Percentiles rank a stretch among this genome's conserved stretches.
phyloP scores from a whole-genome alignment of 2,113 vertebrate species.

The Corynorhinus townsendii region DNA sequence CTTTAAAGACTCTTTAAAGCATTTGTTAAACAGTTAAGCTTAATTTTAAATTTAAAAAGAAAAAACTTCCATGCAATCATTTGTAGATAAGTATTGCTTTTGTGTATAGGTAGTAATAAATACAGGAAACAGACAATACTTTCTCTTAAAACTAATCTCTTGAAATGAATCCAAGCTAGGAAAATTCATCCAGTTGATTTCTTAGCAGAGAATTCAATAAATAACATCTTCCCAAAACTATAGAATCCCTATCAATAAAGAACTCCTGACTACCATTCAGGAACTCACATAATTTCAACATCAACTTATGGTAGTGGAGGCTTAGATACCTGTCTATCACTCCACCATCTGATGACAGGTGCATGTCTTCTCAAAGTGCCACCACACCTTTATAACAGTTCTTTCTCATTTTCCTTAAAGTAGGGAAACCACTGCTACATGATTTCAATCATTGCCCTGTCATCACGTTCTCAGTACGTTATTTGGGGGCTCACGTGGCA shows the following conservation, averaged over 20 bases:
- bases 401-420: constrained; percentile 6
- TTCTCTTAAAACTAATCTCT: constrained; percentile 22
- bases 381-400: not conserved
- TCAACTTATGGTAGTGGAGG: not conserved
- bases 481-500: not conserved
- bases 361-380: not conserved
- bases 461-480: not conserved
- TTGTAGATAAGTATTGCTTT: not conserved
- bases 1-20: constrained; percentile 11
- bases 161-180: not conserved
- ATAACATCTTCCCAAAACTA: too few species aligned
- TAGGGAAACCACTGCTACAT: not conserved
- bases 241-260: not conserved
- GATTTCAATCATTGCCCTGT: not conserved
- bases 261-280: not conserved
- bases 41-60: not conserved
- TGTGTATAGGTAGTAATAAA: not conserved
- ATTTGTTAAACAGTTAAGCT: not conserved
- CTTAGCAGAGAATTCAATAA: not conserved
- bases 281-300: not conserved
- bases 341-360: not conserved
- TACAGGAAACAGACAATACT: not conserved
- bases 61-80: not conserved
- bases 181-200: not conserved
- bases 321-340: not conserved